Percentiles rank a stretch among this genome's conserved stretches.
phyloP scores from a whole-genome alignment of 2,113 vertebrate species.

The Neomonachus schauinslandi region DNA sequence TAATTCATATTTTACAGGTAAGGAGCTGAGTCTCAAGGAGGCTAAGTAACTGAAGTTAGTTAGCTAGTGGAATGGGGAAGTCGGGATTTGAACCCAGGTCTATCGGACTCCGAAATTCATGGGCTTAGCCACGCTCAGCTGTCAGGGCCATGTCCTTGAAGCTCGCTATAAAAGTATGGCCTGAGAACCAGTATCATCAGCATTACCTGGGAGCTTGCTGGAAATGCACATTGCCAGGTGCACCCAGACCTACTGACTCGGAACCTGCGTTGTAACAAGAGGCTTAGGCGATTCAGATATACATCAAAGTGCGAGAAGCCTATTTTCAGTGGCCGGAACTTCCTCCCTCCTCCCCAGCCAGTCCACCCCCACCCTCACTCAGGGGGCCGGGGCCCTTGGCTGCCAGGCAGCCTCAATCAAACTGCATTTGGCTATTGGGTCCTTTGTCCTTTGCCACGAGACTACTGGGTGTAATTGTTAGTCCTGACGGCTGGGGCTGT shows the following conservation, averaged over 20 bases:
- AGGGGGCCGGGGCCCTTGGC: background rate
- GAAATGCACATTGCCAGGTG: background rate
- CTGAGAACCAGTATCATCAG: background rate
- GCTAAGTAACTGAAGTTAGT: background rate
- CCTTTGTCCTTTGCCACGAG: slow-evolving; percentile 44
- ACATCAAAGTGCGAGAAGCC: background rate
- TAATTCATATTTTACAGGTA: background rate
- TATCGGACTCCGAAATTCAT: background rate
- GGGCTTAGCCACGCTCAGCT: background rate
- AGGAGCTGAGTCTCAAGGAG: background rate
- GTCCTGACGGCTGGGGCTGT: background rate
- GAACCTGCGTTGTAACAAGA: background rate
- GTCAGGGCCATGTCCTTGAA: background rate
- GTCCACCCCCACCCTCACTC: background rate
- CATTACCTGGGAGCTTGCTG: background rate
- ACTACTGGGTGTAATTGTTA: slow-evolving; percentile 43
- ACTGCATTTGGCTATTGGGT: background rate
- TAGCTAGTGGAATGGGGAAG: background rate
- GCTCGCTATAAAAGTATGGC: background rate
- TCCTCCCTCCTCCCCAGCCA: background rate
- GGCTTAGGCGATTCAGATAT: background rate
- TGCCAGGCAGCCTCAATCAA: slow-evolving; percentile 55
- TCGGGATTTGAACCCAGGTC: background rate
- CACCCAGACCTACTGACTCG: background rate
- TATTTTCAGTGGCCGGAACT: background rate